Evolutionary conservation across 1,140 invertebrate species (phyloP).

Genomic region (Drosophila azteca): DNA sequence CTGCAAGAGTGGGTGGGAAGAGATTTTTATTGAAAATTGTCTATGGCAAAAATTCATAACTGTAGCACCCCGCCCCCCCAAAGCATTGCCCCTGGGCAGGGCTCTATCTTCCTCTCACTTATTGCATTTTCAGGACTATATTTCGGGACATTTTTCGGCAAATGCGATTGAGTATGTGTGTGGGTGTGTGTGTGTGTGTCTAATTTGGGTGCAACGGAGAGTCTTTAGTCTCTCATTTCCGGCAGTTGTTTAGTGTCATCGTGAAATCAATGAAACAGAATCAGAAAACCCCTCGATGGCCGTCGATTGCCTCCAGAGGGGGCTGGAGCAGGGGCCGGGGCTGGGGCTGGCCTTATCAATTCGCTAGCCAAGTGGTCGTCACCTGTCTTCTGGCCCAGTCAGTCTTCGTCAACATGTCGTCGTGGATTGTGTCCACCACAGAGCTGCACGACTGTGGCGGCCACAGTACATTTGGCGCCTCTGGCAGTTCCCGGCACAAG

Average conservation of each 20-base stretch:
- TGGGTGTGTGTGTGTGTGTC: too few species aligned
- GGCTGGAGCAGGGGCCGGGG: too few species aligned
- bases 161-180: slow-evolving; percentile 14
- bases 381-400: too few species aligned
- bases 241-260: slow-evolving; percentile 14
- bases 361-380: too few species aligned
- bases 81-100: too few species aligned
- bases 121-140: slow-evolving; percentile 21
- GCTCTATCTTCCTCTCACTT: neutral
- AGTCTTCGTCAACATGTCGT: slow-evolving; percentile 68
- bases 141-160: neutral
- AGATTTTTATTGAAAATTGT: slow-evolving; percentile 64
- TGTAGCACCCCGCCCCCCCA: slow-evolving; percentile 11
- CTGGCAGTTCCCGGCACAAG: slow-evolving; percentile 17
- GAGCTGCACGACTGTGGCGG: slow-evolving; percentile 43
- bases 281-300: neutral
- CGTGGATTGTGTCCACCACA: slow-evolving; percentile 63
- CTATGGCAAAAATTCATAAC: slow-evolving; percentile 65
- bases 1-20: too few species aligned
- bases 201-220: slow-evolving; percentile 14
- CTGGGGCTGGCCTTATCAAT: too few species aligned
- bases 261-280: slow-evolving; percentile 10
- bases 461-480: neutral
- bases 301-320: slow-evolving; percentile 39
- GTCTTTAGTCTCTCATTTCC: slow-evolving; percentile 7